Base-by-base conservation (phyloP, 2,113 vertebrate genomes). In the Orcinus orca region DNA sequence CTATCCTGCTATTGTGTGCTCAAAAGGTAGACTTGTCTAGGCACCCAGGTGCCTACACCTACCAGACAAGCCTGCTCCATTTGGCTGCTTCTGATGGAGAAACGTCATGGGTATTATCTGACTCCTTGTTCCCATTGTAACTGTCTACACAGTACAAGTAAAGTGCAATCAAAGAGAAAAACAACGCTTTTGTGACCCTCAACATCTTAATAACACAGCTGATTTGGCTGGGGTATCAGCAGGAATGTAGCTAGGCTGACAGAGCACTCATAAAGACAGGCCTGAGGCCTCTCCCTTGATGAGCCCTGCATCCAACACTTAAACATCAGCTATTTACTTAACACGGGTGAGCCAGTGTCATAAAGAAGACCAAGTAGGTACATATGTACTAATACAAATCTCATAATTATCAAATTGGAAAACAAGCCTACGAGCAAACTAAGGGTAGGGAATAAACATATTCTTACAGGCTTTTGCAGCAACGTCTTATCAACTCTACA, bases 101-200 rank as follows among this genome's bases (percentile, higher is more conserved):
- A 92, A 96, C n/a, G 73, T 65, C 62, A 91, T 76, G 90, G 81
- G 53, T 70, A 93, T 97, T 96, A 87, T 96, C 89, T 96, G 87
- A 87, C 26, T 73, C 53, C 41, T 80, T 97, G 79, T 97, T 94
- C 33, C 77, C 38, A 82, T 79, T 95, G 85, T 95, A 58, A 53
- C 74, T 90, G 74, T 55, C 79, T 87, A 38, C 20, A 88, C 50
- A 47, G 70, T 83, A 36, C 77, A 95, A 81, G 23, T 29, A 77
- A 94, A 60, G 11, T 88, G 41, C 23, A 87, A 95, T 95, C 87
- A 92, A 97, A 97, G 55, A 94, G 71, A 70, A 88, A 94, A 90
- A 41, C 65, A 90, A 80, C 65, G 31, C 18, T 94, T 96, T 88
- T 95, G 38, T 97, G 63, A 76, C 88, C 71, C 67, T 93, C 86